Conservation (phyloP, 2,888 invertebrate species). For the Iselma pallidipennis region DNA sequence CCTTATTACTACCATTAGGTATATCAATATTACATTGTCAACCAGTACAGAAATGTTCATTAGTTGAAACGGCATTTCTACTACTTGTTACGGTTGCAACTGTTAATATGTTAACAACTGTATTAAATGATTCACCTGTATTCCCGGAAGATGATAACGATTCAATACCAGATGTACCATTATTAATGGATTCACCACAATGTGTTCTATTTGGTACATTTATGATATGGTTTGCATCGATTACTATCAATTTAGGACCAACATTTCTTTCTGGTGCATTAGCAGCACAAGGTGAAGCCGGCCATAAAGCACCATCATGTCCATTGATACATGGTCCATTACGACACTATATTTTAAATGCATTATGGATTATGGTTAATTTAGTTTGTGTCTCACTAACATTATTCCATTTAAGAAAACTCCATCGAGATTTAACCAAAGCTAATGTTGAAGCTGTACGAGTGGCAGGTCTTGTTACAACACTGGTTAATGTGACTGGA, state of each 20-base stretch:
- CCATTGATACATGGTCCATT: constrained; percentile 86
- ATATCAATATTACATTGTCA: constrained; percentile 80
- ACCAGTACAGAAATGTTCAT: constrained; percentile 82
- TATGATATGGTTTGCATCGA: constrained; percentile 93
- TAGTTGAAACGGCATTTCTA: constrained; percentile 87
- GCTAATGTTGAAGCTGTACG: constrained; percentile 83
- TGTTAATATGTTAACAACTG: constrained; percentile 87
- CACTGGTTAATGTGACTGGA: constrained; percentile 80
- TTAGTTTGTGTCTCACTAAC: constrained; percentile 83
- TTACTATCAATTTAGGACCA: constrained; percentile 88
- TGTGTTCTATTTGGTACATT: constrained; percentile 89
- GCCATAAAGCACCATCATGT: constrained; percentile 80
- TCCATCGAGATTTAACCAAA: constrained; percentile 81
- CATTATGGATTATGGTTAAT: constrained; percentile 88
- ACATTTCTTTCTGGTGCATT: constrained; percentile 83
- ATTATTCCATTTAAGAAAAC: constrained; percentile 78
- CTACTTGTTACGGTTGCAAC: constrained; percentile 87
- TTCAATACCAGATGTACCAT: constrained; percentile 59
- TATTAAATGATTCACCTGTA: constrained; percentile 83
- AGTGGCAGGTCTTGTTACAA: constrained; percentile 80
- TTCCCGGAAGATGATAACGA: constrained; percentile 79
- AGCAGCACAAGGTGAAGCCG: constrained; percentile 77
- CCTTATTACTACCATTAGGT: constrained; percentile 77
- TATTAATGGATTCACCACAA: constrained; percentile 84
- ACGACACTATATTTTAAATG: constrained; percentile 87